A percentile compares a stretch with the other conserved stretches of the same genome.
phyloP scores from a whole-genome alignment of 2,888 invertebrate genomes.

The Harpagoxenus sublaevis region DNA sequence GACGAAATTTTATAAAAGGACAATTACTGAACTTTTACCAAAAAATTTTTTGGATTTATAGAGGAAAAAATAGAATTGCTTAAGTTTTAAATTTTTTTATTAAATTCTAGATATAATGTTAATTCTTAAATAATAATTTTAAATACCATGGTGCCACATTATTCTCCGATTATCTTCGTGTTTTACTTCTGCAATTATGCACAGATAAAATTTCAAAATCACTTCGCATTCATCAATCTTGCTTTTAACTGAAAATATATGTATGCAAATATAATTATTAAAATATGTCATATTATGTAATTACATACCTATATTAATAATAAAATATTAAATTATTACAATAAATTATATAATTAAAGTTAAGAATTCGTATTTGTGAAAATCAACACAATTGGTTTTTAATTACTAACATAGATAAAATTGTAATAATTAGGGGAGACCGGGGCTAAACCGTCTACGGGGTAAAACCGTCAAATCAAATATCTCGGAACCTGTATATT shows the following conservation, averaged over 20 bases:
- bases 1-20: not conserved
- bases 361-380: not conserved
- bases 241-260: conserved; percentile 25
- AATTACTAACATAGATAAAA: not conserved
- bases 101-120: too few relatives aligned
- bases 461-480: too few relatives aligned
- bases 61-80: not conserved
- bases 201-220: not conserved
- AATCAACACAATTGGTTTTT: not conserved
- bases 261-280: not conserved
- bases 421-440: not conserved
- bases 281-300: not conserved
- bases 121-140: not conserved
- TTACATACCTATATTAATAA: not conserved
- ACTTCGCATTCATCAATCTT: conserved; percentile 22
- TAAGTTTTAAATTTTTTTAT: not conserved
- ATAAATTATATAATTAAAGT: not conserved
- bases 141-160: too few relatives aligned
- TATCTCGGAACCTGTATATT: too few relatives aligned
- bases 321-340: not conserved
- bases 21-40: not conserved
- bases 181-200: not conserved
- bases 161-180: not conserved
- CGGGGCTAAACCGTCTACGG: too few relatives aligned
- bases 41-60: not conserved